phyloP scores from a whole-genome alignment of 2,113 vertebrate species.

The Nothobranchius kuhntae region DNA sequence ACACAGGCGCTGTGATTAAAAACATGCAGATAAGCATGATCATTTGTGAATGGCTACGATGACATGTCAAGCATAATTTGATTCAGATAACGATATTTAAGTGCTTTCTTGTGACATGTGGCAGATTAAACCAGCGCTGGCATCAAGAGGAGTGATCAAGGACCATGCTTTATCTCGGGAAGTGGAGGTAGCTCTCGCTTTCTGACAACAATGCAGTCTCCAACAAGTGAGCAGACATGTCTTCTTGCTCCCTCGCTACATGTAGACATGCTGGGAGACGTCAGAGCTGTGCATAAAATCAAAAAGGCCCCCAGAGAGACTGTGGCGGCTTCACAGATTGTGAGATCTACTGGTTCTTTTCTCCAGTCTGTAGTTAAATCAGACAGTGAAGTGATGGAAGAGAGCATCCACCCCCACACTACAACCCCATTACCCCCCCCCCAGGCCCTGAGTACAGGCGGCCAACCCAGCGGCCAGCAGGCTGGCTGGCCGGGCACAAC shows the following conservation, averaged over 20 bases:
- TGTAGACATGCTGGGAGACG: conserved; percentile 42
- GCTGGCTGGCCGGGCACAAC: conserved; percentile 64
- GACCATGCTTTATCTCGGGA: conserved; percentile 47
- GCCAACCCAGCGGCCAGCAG: conserved; percentile 45
- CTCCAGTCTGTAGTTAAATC: conserved; percentile 28
- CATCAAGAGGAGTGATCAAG: conserved; percentile 60
- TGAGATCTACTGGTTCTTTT: conserved; percentile 29
- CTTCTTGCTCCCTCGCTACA: conserved; percentile 40
- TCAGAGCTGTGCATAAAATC: conserved; percentile 61
- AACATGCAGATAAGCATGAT: conserved; percentile 45
- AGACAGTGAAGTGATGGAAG: conserved; percentile 52
- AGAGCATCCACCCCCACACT: conserved; percentile 56
- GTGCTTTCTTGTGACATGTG: conserved; percentile 66
- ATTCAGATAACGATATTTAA: conserved; percentile 67
- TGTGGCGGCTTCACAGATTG: conserved; percentile 55
- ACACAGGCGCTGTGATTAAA: conserved; percentile 21
- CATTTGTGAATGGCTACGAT: conserved; percentile 54
- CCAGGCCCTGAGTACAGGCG: conserved; percentile 45
- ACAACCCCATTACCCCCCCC: conserved; percentile 53
- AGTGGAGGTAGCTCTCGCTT: conserved; percentile 20
- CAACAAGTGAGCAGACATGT: conserved; percentile 49
- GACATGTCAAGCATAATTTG: conserved; percentile 56
- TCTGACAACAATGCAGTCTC: conserved; percentile 59
- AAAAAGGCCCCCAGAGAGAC: conserved; percentile 50
- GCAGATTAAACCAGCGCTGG: conserved; percentile 54